Evolutionary conservation across 2,797 vertebrate genomes (phyloP).

Genomic region (Dromococcyx pavoninus): DNA sequence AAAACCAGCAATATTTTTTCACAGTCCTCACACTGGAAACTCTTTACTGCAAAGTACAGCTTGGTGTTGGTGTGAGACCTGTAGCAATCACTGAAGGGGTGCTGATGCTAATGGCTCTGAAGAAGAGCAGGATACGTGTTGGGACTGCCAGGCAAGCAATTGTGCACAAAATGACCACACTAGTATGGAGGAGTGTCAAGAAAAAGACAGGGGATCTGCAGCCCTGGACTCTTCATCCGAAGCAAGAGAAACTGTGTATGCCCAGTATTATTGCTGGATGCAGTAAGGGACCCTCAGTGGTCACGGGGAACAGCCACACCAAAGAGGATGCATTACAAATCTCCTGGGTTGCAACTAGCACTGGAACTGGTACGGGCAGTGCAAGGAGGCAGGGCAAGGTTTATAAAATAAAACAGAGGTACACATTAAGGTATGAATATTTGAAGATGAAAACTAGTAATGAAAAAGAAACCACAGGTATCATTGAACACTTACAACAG

Average conservation of each 20-base stretch:
- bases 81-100: not conserved
- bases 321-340: not conserved
- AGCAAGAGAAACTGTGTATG: fast-evolving
- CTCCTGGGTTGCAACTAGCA: not conserved
- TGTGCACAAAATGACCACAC: fast-evolving
- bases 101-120: not conserved
- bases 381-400: not conserved
- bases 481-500: not conserved
- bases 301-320: fast-evolving
- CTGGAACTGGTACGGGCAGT: not conserved
- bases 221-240: not conserved
- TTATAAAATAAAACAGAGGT: not conserved
- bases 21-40: not conserved
- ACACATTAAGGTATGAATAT: not conserved
- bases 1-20: not conserved
- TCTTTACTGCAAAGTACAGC: not conserved
- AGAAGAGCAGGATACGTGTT: not conserved
- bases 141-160: not conserved
- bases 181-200: not conserved
- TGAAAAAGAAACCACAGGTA: not conserved
- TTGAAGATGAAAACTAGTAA: not conserved
- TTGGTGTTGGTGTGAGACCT: fast-evolving
- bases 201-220: fast-evolving
- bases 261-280: not conserved
- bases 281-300: not conserved